Base-by-base conservation (phyloP, 1,140 invertebrate species). In the Magallana gigas region DNA sequence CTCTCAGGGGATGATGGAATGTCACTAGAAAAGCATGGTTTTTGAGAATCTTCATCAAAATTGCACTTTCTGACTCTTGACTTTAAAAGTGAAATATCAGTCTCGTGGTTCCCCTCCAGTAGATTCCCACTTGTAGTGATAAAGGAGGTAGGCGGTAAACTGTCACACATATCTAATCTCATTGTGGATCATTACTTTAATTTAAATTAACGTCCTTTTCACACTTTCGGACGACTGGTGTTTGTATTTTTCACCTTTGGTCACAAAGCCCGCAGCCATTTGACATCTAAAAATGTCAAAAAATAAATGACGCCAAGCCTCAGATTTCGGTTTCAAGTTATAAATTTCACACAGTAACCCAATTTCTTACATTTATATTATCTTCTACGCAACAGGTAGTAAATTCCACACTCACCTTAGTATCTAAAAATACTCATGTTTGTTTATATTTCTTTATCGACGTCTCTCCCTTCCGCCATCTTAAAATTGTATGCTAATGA, bases 401-500 rank as follows among this genome's bases (percentile, higher is more conserved):
- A 71, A 64, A 56, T 64, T 85, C 48, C 23, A 68, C 12, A 85
- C 23, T 84, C 29, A 68, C 29, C 36, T 36, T 16, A 60, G 57
- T 60, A 84, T 29, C 57, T 36, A 84, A 62, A 36, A 23, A 86
- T 80, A 48, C 57, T 23, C 48, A 76, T 86, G 68, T 23, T 80
- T 57, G 68, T 83, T 57, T 57, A 83, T 16, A 57, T 83, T 76
- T 82, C 59, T 59, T 76, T 64, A 57, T 57, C 56, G 83, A 29
- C 29, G 29, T 48, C 62, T 57, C 36, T 59, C 64, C 57, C 57
- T 81, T 88, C 87, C 68, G 84, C 87, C 87, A 88, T 88, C 76
- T 86, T 88, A 36, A 76, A 76, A 76, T 57, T 48, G 36, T 88
- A 88, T 88, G 87, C 85, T 85, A 88, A 88, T 88, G 68, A 88